Evolutionary conservation across 2,888 invertebrate genomes (phyloP).

Genomic region (Diaphora mendica): DNA sequence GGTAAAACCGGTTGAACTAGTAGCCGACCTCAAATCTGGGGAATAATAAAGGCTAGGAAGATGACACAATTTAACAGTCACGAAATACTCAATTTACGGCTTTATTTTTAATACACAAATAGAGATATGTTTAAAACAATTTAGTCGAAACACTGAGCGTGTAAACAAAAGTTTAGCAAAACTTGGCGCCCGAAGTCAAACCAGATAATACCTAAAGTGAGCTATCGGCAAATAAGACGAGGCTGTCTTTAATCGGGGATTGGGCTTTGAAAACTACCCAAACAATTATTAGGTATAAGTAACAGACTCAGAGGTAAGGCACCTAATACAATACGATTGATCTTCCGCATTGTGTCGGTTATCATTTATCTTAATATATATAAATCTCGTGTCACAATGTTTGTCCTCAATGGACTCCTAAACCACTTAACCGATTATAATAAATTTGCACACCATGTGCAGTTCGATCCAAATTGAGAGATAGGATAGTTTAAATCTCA

Average conservation of each 20-base stretch:
- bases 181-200: constrained; percentile 14
- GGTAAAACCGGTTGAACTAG: no score
- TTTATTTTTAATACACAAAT: not conserved
- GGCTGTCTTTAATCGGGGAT: constrained; percentile 58
- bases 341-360: not conserved
- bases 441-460: no score
- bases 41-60: no score
- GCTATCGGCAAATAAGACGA: constrained; percentile 56
- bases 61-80: not conserved
- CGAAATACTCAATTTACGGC: not conserved
- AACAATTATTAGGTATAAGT: constrained; percentile 25
- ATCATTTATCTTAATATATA: not conserved
- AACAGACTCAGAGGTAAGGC: not conserved
- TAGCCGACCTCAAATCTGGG: no score
- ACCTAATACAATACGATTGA: not conserved
- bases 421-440: no score
- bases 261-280: constrained; percentile 27
- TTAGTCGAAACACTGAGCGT: constrained; percentile 25
- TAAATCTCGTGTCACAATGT: no score
- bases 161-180: constrained; percentile 39
- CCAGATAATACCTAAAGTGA: constrained; percentile 48
- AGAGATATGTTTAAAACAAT: not conserved
- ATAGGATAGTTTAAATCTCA: no score
- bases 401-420: no score
- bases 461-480: no score